A percentile compares a stretch with the other conserved stretches of the same genome.
phyloP scores from a whole-genome alignment of 2,888 invertebrate species.

The Phasia obesa region DNA sequence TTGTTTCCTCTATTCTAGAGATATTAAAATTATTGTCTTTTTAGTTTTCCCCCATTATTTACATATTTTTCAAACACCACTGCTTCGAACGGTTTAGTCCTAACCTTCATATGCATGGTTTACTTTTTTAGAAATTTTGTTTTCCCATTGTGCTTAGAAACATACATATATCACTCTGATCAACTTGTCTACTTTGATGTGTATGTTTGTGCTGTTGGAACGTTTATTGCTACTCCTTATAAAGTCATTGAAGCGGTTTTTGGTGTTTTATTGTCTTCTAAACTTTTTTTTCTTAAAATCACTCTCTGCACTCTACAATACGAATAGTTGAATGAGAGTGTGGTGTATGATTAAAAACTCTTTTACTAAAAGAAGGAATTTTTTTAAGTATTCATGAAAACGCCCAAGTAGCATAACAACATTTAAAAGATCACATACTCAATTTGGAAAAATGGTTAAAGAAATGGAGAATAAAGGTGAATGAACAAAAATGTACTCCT shows the following conservation, averaged over 20 bases:
- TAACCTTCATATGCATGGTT: slow-evolving; percentile 47
- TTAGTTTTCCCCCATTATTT: background rate
- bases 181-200: slow-evolving; percentile 73
- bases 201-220: slow-evolving; percentile 37
- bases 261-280: slow-evolving; percentile 17
- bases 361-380: too few relatives aligned
- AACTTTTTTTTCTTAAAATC: slow-evolving; percentile 9
- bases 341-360: background rate
- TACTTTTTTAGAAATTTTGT: slow-evolving; percentile 55
- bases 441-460: too few relatives aligned
- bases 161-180: slow-evolving; percentile 76
- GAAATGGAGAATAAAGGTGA: too few relatives aligned
- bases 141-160: slow-evolving; percentile 72
- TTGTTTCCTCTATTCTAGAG: too few relatives aligned
- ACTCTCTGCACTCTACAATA: slow-evolving; percentile 10
- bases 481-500: too few relatives aligned
- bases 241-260: slow-evolving; percentile 43
- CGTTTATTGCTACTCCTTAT: slow-evolving; percentile 45
- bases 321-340: background rate
- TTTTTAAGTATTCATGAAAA: too few relatives aligned
- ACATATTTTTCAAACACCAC: slow-evolving; percentile 54
- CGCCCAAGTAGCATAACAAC: too few relatives aligned
- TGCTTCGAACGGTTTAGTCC: slow-evolving; percentile 32
- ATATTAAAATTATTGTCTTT: too few relatives aligned
- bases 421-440: too few relatives aligned